phyloP scores from a whole-genome alignment of 2,888 invertebrate genomes.

The Achlya flavicornis region DNA sequence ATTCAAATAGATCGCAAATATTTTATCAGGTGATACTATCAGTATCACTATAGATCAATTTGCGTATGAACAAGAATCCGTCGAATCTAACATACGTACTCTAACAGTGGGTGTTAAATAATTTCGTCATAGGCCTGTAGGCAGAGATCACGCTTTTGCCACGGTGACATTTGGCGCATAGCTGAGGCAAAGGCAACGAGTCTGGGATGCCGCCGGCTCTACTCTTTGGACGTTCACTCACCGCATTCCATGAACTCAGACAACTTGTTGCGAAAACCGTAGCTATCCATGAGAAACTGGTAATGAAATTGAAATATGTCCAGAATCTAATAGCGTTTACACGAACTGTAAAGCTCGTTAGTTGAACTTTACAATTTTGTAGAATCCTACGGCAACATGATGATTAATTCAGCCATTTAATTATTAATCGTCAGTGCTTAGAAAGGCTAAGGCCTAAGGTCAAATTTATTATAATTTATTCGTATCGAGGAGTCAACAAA shows the following conservation, averaged over 20 bases:
- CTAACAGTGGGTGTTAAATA: slow-evolving; percentile 22
- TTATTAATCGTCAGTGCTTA: neutral
- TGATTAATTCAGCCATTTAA: neutral
- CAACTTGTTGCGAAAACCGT: slow-evolving; percentile 60
- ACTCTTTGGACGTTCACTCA: slow-evolving; percentile 68
- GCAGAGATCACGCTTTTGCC: slow-evolving; percentile 64
- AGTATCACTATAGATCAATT: slow-evolving; percentile 35
- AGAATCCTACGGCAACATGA: no score
- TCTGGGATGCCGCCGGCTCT: slow-evolving; percentile 58
- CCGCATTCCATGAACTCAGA: slow-evolving; percentile 64
- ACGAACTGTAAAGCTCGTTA: neutral
- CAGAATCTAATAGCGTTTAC: slow-evolving; percentile 4
- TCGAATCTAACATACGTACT: slow-evolving; percentile 23
- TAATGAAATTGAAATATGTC: slow-evolving; percentile 15
- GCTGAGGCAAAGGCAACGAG: slow-evolving; percentile 52
- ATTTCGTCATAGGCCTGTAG: slow-evolving; percentile 47
- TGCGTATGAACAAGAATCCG: slow-evolving; percentile 21
- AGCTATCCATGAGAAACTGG: slow-evolving; percentile 38
- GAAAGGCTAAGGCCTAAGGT: neutral
- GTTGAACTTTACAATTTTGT: neutral
- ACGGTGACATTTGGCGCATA: slow-evolving; percentile 71
- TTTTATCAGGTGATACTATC: slow-evolving; percentile 51
- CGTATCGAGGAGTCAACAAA: neutral
- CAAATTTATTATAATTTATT: neutral
- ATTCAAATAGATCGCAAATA: slow-evolving; percentile 44